Evolutionary conservation across 2,797 vertebrate species (phyloP), one percentile per base, ranked within the genome.

Genomic region (Acomys russatus): DNA sequence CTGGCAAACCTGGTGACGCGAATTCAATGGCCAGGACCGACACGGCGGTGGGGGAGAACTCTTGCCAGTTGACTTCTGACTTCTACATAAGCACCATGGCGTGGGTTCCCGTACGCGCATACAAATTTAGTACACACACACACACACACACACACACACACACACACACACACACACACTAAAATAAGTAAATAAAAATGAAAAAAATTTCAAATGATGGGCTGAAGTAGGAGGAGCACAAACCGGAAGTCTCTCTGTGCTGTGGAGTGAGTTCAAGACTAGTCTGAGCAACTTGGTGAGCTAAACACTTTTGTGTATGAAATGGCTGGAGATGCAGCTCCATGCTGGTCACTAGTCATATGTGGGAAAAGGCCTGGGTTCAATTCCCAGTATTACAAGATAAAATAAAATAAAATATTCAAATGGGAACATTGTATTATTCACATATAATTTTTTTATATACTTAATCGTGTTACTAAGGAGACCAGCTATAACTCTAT

Each of bases 351-450:
- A 44, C 71, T 51, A n/a, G 49, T 63, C 59, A 64, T 49, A 30
- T 0, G 6, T n/a, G 14, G 49, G 22, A 8, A 78, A 78, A 66
- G 61, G 22, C 61, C 14, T 78, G 44, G 30, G 61, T 78, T 90
- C 74, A 78, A 17, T 54, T 44, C 38, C 33, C 1, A 1, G 20
- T 25, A 9, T 78, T 78, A 54, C 20, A 66, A 90, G 23, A 90
- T 66, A 77, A 18, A 54, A 78, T 20, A 66, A 90, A n/a, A 90
- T 66, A 77, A 18, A 54, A 78, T 90, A 96, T 96, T 97, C 97
- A 97, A 96, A 95, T 95, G 92, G 93, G 95, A 98, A 91, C 93
- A 91, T 97, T 97, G 94, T 96, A 95, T 95, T 96, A 94, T 94
- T 84, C 90, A 92, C 66, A 97, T 95, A 97, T 97, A 96, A 96